Evolutionary conservation across 2,797 vertebrate genomes (phyloP).

Genomic region (Muraenolepis orangiensis): DNA sequence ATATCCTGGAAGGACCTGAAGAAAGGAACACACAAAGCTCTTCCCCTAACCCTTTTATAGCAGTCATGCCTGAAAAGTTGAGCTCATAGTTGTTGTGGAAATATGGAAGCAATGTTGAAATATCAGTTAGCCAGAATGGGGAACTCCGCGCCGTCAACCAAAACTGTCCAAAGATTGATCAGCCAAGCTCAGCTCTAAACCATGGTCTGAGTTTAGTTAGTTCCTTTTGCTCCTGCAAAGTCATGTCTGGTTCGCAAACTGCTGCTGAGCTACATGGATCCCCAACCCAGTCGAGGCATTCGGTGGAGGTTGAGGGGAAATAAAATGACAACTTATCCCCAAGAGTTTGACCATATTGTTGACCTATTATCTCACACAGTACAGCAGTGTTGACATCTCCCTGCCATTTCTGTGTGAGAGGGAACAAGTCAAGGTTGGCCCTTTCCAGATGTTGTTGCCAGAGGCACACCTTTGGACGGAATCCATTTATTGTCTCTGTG

Average conservation of each 20-base stretch:
- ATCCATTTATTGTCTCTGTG: not conserved
- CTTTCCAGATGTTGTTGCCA: conserved; percentile 1
- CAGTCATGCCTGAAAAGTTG: no score
- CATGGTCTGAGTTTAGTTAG: not conserved
- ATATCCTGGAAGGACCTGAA: no score
- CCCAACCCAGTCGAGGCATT: not conserved
- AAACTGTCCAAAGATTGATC: no score
- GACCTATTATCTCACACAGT: conserved; percentile 1
- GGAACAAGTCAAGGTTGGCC: not conserved
- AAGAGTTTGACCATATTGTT: conserved; percentile 4
- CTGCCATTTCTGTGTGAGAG: not conserved
- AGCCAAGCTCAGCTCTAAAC: no score
- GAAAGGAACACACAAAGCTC: no score
- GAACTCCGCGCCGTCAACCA: no score
- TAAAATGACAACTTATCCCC: not conserved
- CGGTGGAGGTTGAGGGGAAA: not conserved
- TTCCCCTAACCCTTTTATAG: no score
- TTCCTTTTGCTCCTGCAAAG: not conserved
- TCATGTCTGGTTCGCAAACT: not conserved
- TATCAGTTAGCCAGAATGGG: no score
- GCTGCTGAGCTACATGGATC: not conserved
- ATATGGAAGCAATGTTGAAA: no score
- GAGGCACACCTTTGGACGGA: not conserved
- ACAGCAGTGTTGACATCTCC: not conserved
- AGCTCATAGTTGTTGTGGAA: no score